Percentiles rank a stretch among this genome's conserved stretches.
Evolutionary conservation across 2,797 vertebrate species (phyloP).

Genomic region (Hyperoplus immaculatus): DNA sequence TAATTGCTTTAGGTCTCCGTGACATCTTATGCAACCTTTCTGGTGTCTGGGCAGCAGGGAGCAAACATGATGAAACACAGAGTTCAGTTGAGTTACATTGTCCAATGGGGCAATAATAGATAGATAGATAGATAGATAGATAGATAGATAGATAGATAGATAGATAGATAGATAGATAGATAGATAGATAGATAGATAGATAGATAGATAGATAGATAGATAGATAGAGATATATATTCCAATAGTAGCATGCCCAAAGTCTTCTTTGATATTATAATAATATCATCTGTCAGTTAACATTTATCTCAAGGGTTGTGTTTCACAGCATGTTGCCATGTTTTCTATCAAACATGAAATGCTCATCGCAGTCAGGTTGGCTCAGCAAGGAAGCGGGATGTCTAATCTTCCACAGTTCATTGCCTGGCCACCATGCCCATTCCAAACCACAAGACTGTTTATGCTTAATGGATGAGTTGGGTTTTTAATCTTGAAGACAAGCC

Average conservation of each 20-base stretch:
- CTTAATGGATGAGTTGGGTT: constrained; percentile 58
- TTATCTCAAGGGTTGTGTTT: constrained; percentile 6
- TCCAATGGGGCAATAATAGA: too few relatives aligned
- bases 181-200: too few relatives aligned
- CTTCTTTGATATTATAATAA: neutral
- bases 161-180: too few relatives aligned
- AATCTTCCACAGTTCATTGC: constrained; percentile 59
- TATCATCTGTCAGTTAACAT: neutral
- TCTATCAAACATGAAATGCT: constrained; percentile 10
- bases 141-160: too few relatives aligned
- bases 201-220: too few relatives aligned
- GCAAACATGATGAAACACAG: neutral
- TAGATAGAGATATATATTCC: neutral
- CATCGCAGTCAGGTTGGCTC: constrained; percentile 14
- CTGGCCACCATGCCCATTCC: constrained; percentile 39
- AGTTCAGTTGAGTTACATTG: too few relatives aligned
- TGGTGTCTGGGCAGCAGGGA: neutral
- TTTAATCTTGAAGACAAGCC: constrained; percentile 68
- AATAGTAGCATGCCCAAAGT: neutral
- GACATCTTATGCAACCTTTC: neutral
- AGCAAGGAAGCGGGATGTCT: constrained; percentile 40
- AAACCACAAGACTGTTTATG: constrained; percentile 50
- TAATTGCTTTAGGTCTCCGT: constrained; percentile 11
- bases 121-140: too few relatives aligned
- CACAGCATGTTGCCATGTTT: neutral